Base-by-base conservation (phyloP, 23 tunicate species). In the Pegea sp. region DNA sequence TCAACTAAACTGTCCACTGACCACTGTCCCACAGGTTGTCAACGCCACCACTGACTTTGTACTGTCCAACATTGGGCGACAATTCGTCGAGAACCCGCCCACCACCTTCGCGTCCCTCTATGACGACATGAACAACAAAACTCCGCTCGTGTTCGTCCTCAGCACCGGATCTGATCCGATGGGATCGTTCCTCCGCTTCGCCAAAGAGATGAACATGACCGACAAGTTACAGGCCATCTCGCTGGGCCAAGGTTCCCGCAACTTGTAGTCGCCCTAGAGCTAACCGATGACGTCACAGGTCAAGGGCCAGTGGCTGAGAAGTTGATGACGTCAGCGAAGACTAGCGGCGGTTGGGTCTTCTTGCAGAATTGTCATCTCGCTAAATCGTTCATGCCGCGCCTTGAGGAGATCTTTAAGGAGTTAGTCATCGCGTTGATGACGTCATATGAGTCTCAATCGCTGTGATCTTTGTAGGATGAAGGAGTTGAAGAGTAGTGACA, bases 351-450 rank as follows among this genome's bases (percentile, higher is more conserved):
- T 5, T 87, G 97, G 97, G 90, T 87, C 20, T 87, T 75, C 63
- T 56, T 87, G n/a, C 97, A 87, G 73, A 87, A 87, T 60, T 87
- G 97, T 61, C 88, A 87, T 43, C 56, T 87, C 69, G 97, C 97
- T 1, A 76, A 75, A 42, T 87, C 97, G 0, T 87, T 76, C 69
- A 70, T 87, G 88, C 90, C 97, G 3, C 23, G 88, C 23, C 69
- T 87, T 16, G 97, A 87, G 52, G 97, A 87, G 49, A 64, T 87
- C 13, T 62, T 75, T 33, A 86, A 86, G 31, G 86, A 71, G 93
- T 81, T 46, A 72, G 77, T 64, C 7, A 3, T 49, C 2, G 7
- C 2, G 8, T 51, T 51, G 19, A 13, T 38, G 13, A 38, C 46
- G 11, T 16, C 46, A 8, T 8, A 38, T 8, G 13, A 38, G 11